Base-by-base conservation (phyloP, 2,113 vertebrate genomes). In the Pionites leucogaster region DNA sequence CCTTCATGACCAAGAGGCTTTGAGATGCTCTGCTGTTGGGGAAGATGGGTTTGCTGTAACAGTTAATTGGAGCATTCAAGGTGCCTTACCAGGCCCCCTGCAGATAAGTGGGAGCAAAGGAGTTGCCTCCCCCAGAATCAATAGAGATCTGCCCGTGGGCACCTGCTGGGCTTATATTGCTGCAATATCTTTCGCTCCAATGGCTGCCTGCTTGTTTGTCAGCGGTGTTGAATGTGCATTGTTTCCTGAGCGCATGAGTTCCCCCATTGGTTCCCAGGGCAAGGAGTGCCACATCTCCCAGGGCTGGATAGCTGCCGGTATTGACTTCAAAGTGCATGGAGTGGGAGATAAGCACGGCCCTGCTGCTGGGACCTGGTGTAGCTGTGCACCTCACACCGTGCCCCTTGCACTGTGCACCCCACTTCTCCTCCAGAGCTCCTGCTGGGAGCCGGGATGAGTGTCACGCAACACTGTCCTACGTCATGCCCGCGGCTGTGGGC, bases 1-100 rank as follows among this genome's bases (percentile, higher is more conserved):
- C 31, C 25, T 11, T 7, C 0, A 0, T 14, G 37, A 33, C 25
- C 0, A 0, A 62, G 55, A 53, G 33, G 46, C 46, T 86, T 31
- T 67, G 76, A 86, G 55, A 39, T 27, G 17, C 44, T 83, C 22
- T 86, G 49, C 15, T 82, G 24, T 28, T 46, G 72, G 29, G 16
- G 23, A 46, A n/a, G 68, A 7, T 9, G 53, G 4, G 23, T 46
- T 88, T 71, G 50, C 64, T 1, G 0, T 29, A 44, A 46, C 44
- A 70, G n/a, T 24, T 17, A 28, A 52, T 20, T 27, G 60, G 65
- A 53, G 29, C 18, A 37, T 39, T 29, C 0, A 0, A 49, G 53
- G 6, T 57, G 3, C 31, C 13, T 74, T 2, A 1, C 17, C 46
- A 42, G 5, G 7, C 39, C 18, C 14, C 15, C 49, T 55, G 39